Evolutionary conservation across 2,888 invertebrate species (phyloP), one percentile per base, ranked within the genome.

Genomic region (Trisateles emortualis): DNA sequence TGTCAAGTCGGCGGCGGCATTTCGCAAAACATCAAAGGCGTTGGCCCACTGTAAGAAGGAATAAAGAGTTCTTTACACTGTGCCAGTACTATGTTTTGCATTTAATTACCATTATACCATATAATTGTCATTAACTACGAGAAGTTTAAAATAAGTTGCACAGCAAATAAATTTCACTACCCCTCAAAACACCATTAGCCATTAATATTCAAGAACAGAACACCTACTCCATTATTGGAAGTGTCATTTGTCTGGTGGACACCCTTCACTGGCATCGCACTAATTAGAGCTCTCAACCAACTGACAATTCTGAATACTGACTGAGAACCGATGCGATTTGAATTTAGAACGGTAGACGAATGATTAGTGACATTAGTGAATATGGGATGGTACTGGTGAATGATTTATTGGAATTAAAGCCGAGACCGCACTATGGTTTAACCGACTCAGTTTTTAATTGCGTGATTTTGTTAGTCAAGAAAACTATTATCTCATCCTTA

Each of bases 231-330:
- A 78, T 77, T 78, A 74, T 74, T 62, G 52, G 66, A 59, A 74
- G 69, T 64, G 68, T 78, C 79, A 83, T 83, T 84, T 78, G 80
- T 81, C 75, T 71, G 52, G 56, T 52, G 39, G 58, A 64, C 74
- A 69, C 72, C 59, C 68, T 59, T 70, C 70, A 79, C 78, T 74
- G 78, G 74, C 78, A 70, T 64, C 60, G 61, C 72, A 61, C 76
- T 78, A 82, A 83, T 82, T 81, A 79, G 74, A 57, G 64, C 62
- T 63, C 60, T 64, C 58, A 54, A 51, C 64, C 68, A 68, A 64
- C 64, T 71, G 71, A 65, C 74, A 69, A 51, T 56, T 57, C 55
- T 52, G 74, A 59, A 77, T 74, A 74, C 73, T 72, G 74, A 70
- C 56, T 53, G 64, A 59, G 62, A 61, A 63, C 59, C 53, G 48